Evolutionary conservation across 2,888 invertebrate species (phyloP).

Genomic region (Cephus pulcher): DNA sequence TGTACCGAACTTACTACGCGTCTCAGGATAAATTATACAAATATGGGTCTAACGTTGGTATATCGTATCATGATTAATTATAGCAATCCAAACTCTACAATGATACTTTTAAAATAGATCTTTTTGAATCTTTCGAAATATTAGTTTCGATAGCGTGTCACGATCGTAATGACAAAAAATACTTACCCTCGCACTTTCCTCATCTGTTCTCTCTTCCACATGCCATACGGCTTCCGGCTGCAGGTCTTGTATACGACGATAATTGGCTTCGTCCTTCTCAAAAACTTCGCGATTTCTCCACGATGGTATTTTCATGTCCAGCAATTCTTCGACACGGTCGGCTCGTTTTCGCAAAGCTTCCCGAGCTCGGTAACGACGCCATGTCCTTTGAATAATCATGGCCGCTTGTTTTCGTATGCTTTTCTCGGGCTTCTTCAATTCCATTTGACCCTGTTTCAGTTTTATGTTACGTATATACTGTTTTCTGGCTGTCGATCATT

Average conservation of each 20-base stretch:
- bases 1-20: neutral
- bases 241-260: constrained; percentile 45
- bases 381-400: constrained; percentile 62
- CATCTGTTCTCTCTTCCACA: constrained; percentile 53
- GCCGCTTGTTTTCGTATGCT: constrained; percentile 46
- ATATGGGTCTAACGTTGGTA: neutral
- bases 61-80: neutral
- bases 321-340: constrained; percentile 65
- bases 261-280: constrained; percentile 64
- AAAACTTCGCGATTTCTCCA: constrained; percentile 67
- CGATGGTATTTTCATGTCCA: constrained; percentile 72
- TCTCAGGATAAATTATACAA: neutral
- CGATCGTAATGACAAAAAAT: neutral
- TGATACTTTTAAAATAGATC: neutral
- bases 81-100: neutral
- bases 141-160: neutral
- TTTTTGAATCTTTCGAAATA: no score
- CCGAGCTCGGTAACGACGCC: constrained; percentile 67
- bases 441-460: constrained; percentile 28
- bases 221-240: constrained; percentile 67
- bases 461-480: constrained; percentile 22
- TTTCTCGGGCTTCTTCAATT: constrained; percentile 26
- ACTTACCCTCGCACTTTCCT: constrained; percentile 41
- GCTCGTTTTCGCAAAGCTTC: constrained; percentile 66
- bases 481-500: neutral